A percentile compares a stretch with the other conserved stretches of the same genome.
Conservation (phyloP, 2,113 vertebrate genomes). For the Chloropsis cyanopogon region DNA sequence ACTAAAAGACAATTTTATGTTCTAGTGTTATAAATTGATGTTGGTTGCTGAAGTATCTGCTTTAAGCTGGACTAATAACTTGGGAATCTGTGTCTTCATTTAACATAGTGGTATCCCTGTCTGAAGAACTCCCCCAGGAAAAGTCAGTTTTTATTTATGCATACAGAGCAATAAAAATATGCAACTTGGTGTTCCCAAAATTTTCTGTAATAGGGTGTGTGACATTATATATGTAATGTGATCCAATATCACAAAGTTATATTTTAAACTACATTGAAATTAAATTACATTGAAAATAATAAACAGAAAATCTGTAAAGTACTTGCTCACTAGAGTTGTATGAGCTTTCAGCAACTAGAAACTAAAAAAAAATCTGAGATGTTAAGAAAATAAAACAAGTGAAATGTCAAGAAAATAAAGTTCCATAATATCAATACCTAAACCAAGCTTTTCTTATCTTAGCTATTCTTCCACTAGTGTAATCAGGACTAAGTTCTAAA, state of each 20-base stretch:
- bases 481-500: neutral
- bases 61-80: constrained; percentile 26
- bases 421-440: neutral
- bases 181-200: neutral
- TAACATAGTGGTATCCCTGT: neutral
- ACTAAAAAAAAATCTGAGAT: neutral
- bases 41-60: constrained; percentile 21
- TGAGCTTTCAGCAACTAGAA: neutral
- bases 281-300: neutral
- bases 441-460: neutral
- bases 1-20: neutral
- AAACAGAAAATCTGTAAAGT: neutral
- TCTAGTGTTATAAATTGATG: neutral
- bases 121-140: constrained; percentile 19
- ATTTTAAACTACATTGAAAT: constrained; percentile 28
- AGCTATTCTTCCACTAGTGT: neutral
- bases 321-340: neutral
- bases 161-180: constrained; percentile 11
- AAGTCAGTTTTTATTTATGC: constrained; percentile 8
- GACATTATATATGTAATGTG: constrained; percentile 15
- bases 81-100: constrained; percentile 54
- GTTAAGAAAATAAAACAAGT: neutral
- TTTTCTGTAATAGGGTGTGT: neutral
- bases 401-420: neutral
- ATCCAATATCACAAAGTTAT: neutral